phyloP scores from a whole-genome alignment of 2,888 invertebrate genomes.

The Apodemia hepburni region DNA sequence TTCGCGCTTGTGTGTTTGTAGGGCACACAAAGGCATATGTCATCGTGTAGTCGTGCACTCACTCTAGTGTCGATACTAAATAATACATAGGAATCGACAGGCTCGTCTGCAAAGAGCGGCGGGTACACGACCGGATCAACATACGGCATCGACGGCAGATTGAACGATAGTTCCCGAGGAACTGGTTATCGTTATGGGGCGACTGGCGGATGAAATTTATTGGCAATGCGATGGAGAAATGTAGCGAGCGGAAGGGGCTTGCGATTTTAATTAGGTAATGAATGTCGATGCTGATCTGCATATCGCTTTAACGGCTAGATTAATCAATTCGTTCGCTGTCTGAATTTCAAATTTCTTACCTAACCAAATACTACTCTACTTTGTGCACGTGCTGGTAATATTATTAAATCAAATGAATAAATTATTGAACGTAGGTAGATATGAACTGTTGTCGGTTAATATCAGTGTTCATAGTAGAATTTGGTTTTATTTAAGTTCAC shows the following conservation, averaged over 20 bases:
- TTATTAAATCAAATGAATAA: slow-evolving; percentile 13
- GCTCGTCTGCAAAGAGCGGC: slow-evolving; percentile 72
- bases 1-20: slow-evolving; percentile 44
- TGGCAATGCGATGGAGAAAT: slow-evolving; percentile 78
- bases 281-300: slow-evolving; percentile 80
- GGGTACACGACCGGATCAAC: slow-evolving; percentile 80
- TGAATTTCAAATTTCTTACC: slow-evolving; percentile 54
- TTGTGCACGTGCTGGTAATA: slow-evolving; percentile 15
- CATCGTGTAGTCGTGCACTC: slow-evolving; percentile 40
- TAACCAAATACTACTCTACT: slow-evolving; percentile 14
- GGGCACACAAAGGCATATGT: slow-evolving; percentile 30
- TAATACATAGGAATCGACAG: slow-evolving; percentile 78
- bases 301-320: slow-evolving; percentile 76
- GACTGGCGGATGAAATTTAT: slow-evolving; percentile 80
- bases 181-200: slow-evolving; percentile 80
- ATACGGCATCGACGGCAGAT: slow-evolving; percentile 79
- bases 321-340: slow-evolving; percentile 69
- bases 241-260: slow-evolving; percentile 79
- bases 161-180: slow-evolving; percentile 80
- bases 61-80: slow-evolving; percentile 69
- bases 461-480: too few species aligned
- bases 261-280: slow-evolving; percentile 81
- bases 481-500: too few species aligned
- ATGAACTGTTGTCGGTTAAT: too few species aligned
- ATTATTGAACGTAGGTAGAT: background rate